Percentiles rank a stretch among this genome's conserved stretches.
These are phyloP conservation scores for Vesta saturnalis DNA, from an alignment of 2,888 invertebrate species.

Conservation along the genomic window DNA sequence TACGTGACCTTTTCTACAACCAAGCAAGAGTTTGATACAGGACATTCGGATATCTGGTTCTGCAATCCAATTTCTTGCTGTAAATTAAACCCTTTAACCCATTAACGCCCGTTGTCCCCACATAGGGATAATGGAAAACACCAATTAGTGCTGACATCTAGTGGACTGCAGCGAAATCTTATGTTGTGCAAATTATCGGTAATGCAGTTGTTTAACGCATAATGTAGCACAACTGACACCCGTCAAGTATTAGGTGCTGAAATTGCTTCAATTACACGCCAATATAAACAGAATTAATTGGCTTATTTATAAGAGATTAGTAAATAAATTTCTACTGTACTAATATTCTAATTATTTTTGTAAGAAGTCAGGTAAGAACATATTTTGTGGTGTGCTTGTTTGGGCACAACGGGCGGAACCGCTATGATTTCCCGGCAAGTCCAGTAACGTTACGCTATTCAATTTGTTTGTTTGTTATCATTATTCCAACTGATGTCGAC, in stretches of 20 bases:
- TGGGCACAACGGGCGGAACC: neutral
- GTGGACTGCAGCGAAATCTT: neutral
- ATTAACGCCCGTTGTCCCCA: neutral
- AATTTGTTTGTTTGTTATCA: no score
- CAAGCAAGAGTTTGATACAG: no score
- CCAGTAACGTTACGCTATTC: no score
- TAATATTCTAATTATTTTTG: neutral
- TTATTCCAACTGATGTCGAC: no score
- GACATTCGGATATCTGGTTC: no score
- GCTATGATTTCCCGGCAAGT: no score
- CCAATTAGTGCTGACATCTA: neutral
- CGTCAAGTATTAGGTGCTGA: neutral
- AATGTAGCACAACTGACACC: neutral
- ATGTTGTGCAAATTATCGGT: neutral
- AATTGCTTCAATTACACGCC: neutral
- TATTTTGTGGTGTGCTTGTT: neutral
- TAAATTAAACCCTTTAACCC: no score
- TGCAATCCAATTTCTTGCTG: no score
- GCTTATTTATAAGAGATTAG: neutral
- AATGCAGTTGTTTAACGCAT: neutral
- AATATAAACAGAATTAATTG: neutral
- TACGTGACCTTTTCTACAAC: no score
- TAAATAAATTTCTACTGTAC: slow-evolving; percentile 1
- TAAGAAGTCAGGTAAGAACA: no score
- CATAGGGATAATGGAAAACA: neutral